phyloP scores from a whole-genome alignment of 2,888 invertebrate species.

The Orthosia cruda region DNA sequence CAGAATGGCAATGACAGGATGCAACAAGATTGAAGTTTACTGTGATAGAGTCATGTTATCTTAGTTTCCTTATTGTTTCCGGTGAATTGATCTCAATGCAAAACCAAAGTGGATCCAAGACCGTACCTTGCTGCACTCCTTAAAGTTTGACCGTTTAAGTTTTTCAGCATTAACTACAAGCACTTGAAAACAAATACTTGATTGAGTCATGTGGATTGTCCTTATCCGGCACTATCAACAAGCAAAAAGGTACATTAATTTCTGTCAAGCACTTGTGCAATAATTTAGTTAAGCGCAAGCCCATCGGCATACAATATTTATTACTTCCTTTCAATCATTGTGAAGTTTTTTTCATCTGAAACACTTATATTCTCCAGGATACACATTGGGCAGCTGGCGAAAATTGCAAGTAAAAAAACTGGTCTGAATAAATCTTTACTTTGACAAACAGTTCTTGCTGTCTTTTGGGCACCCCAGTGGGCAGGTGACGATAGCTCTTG shows the following conservation, averaged over 20 bases:
- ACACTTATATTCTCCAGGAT: slow-evolving; percentile 56
- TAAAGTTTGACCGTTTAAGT: neutral
- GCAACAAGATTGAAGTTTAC: slow-evolving; percentile 4
- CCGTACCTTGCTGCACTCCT: neutral
- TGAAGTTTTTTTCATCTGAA: slow-evolving; percentile 28
- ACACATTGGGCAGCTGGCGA: slow-evolving; percentile 54
- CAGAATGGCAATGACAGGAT: slow-evolving; percentile 49
- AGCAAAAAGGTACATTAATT: slow-evolving; percentile 34
- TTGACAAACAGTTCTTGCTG: slow-evolving; percentile 39
- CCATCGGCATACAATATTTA: slow-evolving; percentile 49
- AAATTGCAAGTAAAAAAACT: slow-evolving; percentile 40
- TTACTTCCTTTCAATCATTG: slow-evolving; percentile 54
- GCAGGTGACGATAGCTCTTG: slow-evolving; percentile 61
- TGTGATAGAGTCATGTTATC: neutral
- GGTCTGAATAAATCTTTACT: slow-evolving; percentile 52
- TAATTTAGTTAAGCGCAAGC: slow-evolving; percentile 47
- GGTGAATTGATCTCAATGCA: neutral
- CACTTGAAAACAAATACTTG: slow-evolving; percentile 7
- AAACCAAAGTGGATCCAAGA: neutral
- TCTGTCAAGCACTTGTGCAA: slow-evolving; percentile 39
- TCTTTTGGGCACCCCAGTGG: slow-evolving; percentile 49
- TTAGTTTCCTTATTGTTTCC: neutral
- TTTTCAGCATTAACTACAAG: neutral
- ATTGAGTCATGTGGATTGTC: slow-evolving; percentile 16
- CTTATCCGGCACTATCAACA: slow-evolving; percentile 34